Evolutionary conservation across 2,888 invertebrate genomes (phyloP), one percentile per base, ranked within the genome.

Genomic region (Rhagium mordax): DNA sequence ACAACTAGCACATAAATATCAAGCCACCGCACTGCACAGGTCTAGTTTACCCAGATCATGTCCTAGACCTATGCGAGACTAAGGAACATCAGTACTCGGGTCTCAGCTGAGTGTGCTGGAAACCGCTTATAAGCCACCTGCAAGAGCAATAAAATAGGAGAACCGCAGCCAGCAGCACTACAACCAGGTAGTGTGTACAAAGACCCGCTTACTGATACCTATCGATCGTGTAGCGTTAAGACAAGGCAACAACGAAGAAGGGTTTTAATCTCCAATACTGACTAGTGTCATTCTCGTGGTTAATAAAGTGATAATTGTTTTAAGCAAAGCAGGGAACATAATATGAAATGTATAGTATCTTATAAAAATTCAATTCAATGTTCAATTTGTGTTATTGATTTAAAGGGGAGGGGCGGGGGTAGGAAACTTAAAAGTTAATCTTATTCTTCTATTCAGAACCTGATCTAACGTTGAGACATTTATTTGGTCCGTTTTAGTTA

Each of bases 81-180:
- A 4, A 41, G 41, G n/a, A 41, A n/a, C 10, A 41, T 41, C 41
- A n/a, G 41, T 33, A 13, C 33, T 49, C 49, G 15, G 49, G 49
- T 7, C 51, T 16, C 51, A 51, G 51, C 51, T 4, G 51, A 20
- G 51, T 49, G 8, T 20, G 48, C 49, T 64, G 18, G 20, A 64
- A 64, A 64, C 41, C 57, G 60, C 18, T 64, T 48, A 47, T 64
- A 47, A 74, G 68, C 74, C 72, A 72, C 75, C 72, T 70, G 75
- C 70, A 70, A 61, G 64, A 70, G 70, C 65, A 55, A 75, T 72
- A 70, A 75, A 41, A 72, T 72, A 51, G 8, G 51, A 8, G 8
- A 8, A 51, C 51, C 16, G 51, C 51, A 51, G 20, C 51, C 51
- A 51, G 13, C 20, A 16, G 18, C 20, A 51, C 51, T 20, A 51